Conservation (phyloP, 2,888 invertebrate genomes). For the Phoronis australis region DNA sequence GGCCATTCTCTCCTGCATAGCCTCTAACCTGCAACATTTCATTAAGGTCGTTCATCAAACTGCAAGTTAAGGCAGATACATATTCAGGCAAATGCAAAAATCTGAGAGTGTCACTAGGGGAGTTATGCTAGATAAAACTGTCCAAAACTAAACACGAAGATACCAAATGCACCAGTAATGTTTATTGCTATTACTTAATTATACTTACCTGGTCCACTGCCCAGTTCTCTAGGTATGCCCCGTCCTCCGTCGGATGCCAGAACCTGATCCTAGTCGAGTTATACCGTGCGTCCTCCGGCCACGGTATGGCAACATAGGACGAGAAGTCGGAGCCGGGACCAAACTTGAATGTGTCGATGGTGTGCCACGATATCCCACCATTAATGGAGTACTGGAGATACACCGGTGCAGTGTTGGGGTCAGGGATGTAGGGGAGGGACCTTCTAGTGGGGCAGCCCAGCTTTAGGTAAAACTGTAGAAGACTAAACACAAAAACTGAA, state of each 20-base stretch:
- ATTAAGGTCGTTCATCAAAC: too few relatives aligned
- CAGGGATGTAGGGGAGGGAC: too few relatives aligned
- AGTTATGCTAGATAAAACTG: too few relatives aligned
- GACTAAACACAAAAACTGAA: too few relatives aligned
- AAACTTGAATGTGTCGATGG: conserved; percentile 49
- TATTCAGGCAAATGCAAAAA: too few relatives aligned
- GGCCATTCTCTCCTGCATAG: too few relatives aligned
- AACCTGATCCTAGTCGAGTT: conserved; percentile 44
- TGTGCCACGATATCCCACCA: conserved; percentile 51
- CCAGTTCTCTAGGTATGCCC: conserved; percentile 46
- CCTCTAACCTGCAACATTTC: too few relatives aligned
- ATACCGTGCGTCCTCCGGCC: conserved; percentile 38
- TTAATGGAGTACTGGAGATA: conserved; percentile 51
- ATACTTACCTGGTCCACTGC: conserved; percentile 51
- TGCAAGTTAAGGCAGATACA: too few relatives aligned
- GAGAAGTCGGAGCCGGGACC: conserved; percentile 27
- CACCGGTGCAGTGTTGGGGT: conserved; percentile 38
- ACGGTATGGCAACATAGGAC: conserved; percentile 41
- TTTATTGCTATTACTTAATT: too few relatives aligned
- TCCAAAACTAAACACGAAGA: too few relatives aligned
- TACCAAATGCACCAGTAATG: neutral
- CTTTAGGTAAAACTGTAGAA: conserved; percentile 50
- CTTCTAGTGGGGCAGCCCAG: conserved; percentile 41
- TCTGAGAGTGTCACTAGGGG: too few relatives aligned
- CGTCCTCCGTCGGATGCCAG: conserved; percentile 48